These are phyloP conservation scores for Mastigias papua DNA, from an alignment of 30 jellyfish, hydroid and myxozoan genomes.

Conservation along the genomic window DNA sequence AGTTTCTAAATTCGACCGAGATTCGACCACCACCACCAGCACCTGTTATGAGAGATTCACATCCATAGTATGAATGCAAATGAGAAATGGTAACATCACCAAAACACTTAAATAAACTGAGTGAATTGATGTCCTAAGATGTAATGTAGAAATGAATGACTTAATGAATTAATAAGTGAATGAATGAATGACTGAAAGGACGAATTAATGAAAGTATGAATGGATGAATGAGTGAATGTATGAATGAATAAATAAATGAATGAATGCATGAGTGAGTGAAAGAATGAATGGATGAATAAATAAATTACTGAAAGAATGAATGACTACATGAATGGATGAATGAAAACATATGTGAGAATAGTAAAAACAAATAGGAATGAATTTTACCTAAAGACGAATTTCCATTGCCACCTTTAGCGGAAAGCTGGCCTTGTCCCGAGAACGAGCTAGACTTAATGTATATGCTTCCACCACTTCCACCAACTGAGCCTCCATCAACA, in stretches of 20 bases:
- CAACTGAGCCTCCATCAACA: conserved; percentile 48
- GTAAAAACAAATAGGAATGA: not conserved
- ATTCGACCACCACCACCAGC: conserved; percentile 85
- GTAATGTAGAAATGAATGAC: not conserved
- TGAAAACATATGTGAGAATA: too few relatives aligned
- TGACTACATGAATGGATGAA: not conserved
- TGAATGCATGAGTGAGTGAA: not conserved
- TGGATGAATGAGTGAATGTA: not conserved
- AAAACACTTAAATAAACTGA: too few relatives aligned
- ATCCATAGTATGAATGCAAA: too few relatives aligned
- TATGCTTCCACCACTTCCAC: conserved; percentile 76
- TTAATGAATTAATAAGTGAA: too few relatives aligned
- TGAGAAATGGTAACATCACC: too few relatives aligned
- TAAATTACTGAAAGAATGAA: not conserved
- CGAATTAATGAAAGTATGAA: not conserved
- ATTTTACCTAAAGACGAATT: conserved; percentile 8
- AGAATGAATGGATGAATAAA: too few relatives aligned
- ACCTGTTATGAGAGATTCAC: conserved; percentile 4
- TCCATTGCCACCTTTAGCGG: conserved; percentile 73
- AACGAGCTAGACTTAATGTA: conserved; percentile 12
- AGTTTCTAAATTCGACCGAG: conserved; percentile 41
- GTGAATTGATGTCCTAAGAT: too few relatives aligned
- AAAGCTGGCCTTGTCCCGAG: conserved; percentile 50
- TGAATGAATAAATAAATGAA: not conserved
- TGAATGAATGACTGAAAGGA: not conserved